phyloP scores from a whole-genome alignment of 2,113 vertebrate species.

The Spheniscus mendiculus region DNA sequence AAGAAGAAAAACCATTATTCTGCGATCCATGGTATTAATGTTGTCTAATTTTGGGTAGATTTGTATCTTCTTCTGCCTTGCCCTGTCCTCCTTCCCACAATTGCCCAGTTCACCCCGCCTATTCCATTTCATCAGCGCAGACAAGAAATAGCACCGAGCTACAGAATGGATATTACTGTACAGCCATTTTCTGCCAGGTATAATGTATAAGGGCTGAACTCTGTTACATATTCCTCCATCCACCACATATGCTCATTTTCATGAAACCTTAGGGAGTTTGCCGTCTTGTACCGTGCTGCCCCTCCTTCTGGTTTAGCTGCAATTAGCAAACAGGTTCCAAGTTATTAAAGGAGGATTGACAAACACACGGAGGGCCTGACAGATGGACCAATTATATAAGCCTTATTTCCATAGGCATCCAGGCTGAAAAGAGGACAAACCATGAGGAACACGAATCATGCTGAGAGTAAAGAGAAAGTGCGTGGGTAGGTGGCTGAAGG shows the following conservation, averaged over 20 bases:
- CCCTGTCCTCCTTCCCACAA: not conserved
- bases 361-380: not conserved
- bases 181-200: not conserved
- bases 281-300: not conserved
- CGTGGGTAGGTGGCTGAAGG: not conserved
- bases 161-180: not conserved
- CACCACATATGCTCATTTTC: not conserved
- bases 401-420: not conserved
- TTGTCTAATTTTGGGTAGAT: not conserved
- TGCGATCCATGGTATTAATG: accelerated
- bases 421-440: slow-evolving; percentile 17
- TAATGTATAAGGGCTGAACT: not conserved
- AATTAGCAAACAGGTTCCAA: not conserved
- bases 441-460: not conserved
- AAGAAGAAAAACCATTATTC: not conserved
- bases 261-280: not conserved
- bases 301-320: not conserved
- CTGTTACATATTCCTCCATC: not conserved
- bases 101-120: not conserved
- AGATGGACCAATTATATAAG: slow-evolving; percentile 45
- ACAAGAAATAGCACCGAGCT: not conserved
- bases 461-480: not conserved
- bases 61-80: not conserved
- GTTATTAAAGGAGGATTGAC: not conserved
- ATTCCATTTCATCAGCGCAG: not conserved